phyloP scores from a whole-genome alignment of 2,888 invertebrate genomes.

The Troides helena region DNA sequence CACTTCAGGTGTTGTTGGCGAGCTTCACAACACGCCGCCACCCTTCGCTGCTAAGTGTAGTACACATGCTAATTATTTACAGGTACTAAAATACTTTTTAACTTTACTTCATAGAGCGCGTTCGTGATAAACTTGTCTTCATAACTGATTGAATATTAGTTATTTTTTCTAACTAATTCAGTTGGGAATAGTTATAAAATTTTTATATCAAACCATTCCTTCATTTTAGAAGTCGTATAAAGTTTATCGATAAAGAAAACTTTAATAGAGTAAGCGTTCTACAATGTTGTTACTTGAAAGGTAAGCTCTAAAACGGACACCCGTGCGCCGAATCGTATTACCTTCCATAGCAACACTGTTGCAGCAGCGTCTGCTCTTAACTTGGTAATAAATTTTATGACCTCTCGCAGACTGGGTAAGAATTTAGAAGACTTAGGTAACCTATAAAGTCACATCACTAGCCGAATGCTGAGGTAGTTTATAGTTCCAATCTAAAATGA shows the following conservation, averaged over 20 bases:
- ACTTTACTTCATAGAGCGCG: too few species aligned
- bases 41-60: too few species aligned
- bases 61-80: too few species aligned
- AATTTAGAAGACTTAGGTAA: constrained; percentile 21
- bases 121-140: too few species aligned
- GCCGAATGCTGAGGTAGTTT: background rate
- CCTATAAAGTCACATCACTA: background rate
- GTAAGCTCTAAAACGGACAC: constrained; percentile 5
- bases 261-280: background rate
- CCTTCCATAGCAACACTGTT: constrained; percentile 16
- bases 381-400: constrained; percentile 24
- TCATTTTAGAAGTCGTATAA: background rate
- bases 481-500: background rate
- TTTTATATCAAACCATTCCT: too few species aligned
- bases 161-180: too few species aligned
- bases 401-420: background rate
- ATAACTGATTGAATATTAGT: too few species aligned
- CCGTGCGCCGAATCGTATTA: constrained; percentile 16
- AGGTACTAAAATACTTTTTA: too few species aligned
- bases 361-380: constrained; percentile 11
- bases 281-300: constrained; percentile 1
- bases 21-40: too few species aligned
- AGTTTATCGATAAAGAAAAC: background rate
- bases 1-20: too few species aligned
- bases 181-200: too few species aligned